Base-by-base conservation (phyloP, 2,797 vertebrate genomes). In the Oryzias dopingdopingensis region DNA sequence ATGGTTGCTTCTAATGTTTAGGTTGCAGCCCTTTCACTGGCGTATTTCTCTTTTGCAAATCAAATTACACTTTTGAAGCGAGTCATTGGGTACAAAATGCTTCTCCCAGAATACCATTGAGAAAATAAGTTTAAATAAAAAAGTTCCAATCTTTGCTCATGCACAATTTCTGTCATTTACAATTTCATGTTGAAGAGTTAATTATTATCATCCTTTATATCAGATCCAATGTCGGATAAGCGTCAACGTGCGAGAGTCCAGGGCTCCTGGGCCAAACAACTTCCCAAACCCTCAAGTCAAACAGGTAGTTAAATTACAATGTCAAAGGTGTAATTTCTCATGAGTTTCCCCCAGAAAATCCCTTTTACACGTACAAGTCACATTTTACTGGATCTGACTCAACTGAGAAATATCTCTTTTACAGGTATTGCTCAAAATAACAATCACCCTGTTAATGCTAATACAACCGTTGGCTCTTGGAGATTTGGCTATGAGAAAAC, bases 231-330 rank as follows among this genome's bases (percentile, higher is more conserved):
- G 96, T 89, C 92, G 2, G 93, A 95, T 67, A 91, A 94, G 77
- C 92, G 96, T 49, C 92, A 78, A 63, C 90, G 90, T 65, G 88
- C 91, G 37, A 90, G 96, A 45, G 94, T 97, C 64, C 96, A 97
- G 86, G 96, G 96, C 22, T 95, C 89, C 54, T 98, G 96, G 96
- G 95, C 96, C 22, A 86, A 83, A 83, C 85, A 58, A 7, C 23
- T 42, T 10, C 76, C 80, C 23, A 88, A 80, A 79, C 65, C 70
- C 46, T 52, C 69, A 6, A 43, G 17, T 44, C 70, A 73, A 54
- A 10, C 70, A 59, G 86, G 90, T 90, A 62, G 44, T 24, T 42
- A 24, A 40, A 26, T 26, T 7, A 26, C 5, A 26, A 26, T 6
- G 26, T 26, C 26, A 12, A 10, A 32, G 10, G 29, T 12, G 8